These are phyloP conservation scores for Triplophysa rosa DNA, from an alignment of 2,113 vertebrate genomes.

Conservation along the genomic window DNA sequence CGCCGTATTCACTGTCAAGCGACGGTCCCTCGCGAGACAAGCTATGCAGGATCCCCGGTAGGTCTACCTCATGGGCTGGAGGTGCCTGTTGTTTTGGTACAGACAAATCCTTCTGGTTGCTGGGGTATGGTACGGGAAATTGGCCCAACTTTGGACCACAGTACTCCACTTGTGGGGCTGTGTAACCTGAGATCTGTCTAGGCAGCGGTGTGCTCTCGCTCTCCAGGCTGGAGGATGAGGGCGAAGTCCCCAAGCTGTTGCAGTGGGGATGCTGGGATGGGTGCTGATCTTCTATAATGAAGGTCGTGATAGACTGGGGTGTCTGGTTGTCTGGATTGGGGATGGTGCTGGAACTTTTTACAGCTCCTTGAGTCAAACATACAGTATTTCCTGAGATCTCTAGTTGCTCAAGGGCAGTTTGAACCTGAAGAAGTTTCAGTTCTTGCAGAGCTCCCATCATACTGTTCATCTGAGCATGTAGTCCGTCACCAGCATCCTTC, in stretches of 20 bases:
- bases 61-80: conserved; percentile 55
- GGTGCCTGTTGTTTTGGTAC: conserved; percentile 14
- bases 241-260: conserved; percentile 60
- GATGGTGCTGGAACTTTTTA: conserved; percentile 16
- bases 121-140: conserved; percentile 55
- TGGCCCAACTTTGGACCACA: conserved; percentile 63
- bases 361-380: conserved; percentile 46
- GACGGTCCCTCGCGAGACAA: conserved; percentile 74
- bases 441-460: conserved; percentile 98
- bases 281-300: conserved; percentile 15
- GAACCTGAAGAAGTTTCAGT: conserved; percentile 95
- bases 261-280: conserved; percentile 45
- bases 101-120: not conserved
- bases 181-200: conserved; percentile 62
- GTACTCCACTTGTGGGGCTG: conserved; percentile 64
- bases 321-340: conserved; percentile 13
- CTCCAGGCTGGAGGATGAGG: conserved; percentile 37
- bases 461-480: conserved; percentile 95
- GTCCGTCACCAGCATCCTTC: conserved; percentile 94
- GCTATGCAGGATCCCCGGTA: conserved; percentile 69
- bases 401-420: conserved; percentile 86
- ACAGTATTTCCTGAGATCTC: conserved; percentile 79
- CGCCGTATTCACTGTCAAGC: conserved; percentile 69
- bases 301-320: not conserved
- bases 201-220: conserved; percentile 54